phyloP scores from a whole-genome alignment of 2,888 invertebrate genomes.

The Teinopalpus imperialis region DNA sequence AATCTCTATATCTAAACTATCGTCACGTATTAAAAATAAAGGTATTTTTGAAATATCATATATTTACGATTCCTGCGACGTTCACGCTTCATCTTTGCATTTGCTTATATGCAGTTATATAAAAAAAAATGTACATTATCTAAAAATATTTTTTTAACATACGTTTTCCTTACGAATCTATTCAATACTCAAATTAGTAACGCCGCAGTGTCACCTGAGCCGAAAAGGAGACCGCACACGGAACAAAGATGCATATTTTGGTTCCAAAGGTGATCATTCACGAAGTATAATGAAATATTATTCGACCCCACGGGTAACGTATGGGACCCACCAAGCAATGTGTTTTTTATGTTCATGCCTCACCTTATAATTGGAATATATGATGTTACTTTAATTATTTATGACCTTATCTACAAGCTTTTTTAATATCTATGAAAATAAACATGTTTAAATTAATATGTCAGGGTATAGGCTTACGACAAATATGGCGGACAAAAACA shows the following conservation, averaged over 20 bases:
- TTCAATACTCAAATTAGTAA: constrained; percentile 63
- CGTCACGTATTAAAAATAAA: too few relatives aligned
- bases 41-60: too few relatives aligned
- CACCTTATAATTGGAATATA: constrained; percentile 63
- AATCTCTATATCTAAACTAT: too few relatives aligned
- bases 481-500: too few relatives aligned
- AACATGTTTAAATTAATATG: too few relatives aligned
- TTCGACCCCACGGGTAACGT: constrained; percentile 67
- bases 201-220: constrained; percentile 73
- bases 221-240: constrained; percentile 68
- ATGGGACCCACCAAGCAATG: constrained; percentile 44
- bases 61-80: too few relatives aligned
- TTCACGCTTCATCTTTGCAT: too few relatives aligned
- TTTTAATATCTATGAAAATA: neutral
- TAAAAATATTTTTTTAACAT: too few relatives aligned
- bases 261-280: constrained; percentile 60
- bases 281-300: constrained; percentile 69
- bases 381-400: constrained; percentile 61
- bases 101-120: too few relatives aligned
- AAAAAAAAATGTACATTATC: too few relatives aligned
- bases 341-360: constrained; percentile 57
- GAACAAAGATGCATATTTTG: constrained; percentile 71
- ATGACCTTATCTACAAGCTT: constrained; percentile 41
- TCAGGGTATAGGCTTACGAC: too few relatives aligned
- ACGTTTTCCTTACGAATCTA: constrained; percentile 33